Percentiles rank a stretch among this genome's conserved stretches.
These are phyloP conservation scores for Syngnathus typhle DNA, from an alignment of 2,113 vertebrate species.

Conservation along the genomic window DNA sequence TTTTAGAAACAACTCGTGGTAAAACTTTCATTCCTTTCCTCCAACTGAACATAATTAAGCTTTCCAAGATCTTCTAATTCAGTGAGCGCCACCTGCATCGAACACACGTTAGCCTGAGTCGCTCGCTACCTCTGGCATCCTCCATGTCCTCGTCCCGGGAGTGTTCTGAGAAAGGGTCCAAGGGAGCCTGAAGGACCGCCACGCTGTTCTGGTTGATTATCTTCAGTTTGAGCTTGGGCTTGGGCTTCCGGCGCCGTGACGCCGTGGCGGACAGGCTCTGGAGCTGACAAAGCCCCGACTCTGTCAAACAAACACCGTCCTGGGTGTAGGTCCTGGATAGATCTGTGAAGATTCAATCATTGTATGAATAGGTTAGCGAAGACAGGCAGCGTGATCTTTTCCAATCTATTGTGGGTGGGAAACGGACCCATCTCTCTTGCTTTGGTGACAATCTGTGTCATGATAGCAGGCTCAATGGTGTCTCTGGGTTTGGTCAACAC, in stretches of 20 bases:
- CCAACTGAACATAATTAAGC: too few species aligned
- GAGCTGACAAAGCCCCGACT: constrained; percentile 91
- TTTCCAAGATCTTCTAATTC: not conserved
- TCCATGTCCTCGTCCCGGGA: constrained; percentile 88
- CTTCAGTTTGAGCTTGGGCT: constrained; percentile 95
- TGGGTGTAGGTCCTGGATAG: constrained; percentile 92
- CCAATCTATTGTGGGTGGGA: not conserved
- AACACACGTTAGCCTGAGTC: constrained; percentile 5
- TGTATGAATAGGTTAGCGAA: not conserved
- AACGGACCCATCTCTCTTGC: constrained; percentile 85
- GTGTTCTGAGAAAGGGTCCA: constrained; percentile 84
- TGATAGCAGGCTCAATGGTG: constrained; percentile 78
- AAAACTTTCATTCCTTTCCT: not conserved
- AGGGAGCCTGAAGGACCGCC: constrained; percentile 90
- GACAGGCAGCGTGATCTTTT: not conserved
- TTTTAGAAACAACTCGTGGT: not conserved
- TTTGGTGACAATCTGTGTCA: constrained; percentile 84
- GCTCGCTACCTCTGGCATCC: constrained; percentile 81
- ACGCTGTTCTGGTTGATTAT: constrained; percentile 99
- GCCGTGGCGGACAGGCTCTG: constrained; percentile 89
- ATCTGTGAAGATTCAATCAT: constrained; percentile 66
- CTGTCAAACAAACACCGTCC: constrained; percentile 95
- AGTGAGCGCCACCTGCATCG: not conserved
- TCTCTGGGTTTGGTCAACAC: constrained; percentile 76
- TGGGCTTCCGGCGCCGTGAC: constrained; percentile 85